These are phyloP conservation scores for Lacanobia wlatinum DNA, from an alignment of 2,888 invertebrate species.

Conservation along the genomic window DNA sequence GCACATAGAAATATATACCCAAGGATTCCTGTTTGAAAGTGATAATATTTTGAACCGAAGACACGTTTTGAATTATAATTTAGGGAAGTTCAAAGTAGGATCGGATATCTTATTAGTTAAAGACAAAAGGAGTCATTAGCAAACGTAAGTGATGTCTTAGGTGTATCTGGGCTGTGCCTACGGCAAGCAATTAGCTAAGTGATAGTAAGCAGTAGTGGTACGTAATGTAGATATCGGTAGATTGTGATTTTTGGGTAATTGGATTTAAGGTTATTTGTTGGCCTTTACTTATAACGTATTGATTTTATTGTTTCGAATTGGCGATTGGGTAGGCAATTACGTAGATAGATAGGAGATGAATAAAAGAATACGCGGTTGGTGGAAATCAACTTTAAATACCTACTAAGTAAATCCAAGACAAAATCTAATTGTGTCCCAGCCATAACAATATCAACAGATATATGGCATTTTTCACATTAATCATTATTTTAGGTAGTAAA, in stretches of 20 bases:
- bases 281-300: neutral
- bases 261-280: slow-evolving; percentile 15
- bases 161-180: slow-evolving; percentile 13
- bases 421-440: neutral
- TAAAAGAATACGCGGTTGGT: neutral
- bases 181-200: slow-evolving; percentile 54
- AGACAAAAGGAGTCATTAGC: slow-evolving; percentile 39
- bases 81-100: slow-evolving; percentile 27
- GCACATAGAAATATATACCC: slow-evolving; percentile 18
- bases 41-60: slow-evolving; percentile 38
- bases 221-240: neutral
- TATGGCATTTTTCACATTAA: neutral
- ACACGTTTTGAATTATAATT: slow-evolving; percentile 36
- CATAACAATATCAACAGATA: neutral
- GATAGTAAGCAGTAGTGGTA: slow-evolving; percentile 2
- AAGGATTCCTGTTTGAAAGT: slow-evolving; percentile 43
- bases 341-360: neutral
- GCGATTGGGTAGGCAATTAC: neutral
- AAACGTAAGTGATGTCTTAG: slow-evolving; percentile 14
- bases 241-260: slow-evolving; percentile 29
- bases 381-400: neutral
- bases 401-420: neutral
- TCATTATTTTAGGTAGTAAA: neutral
- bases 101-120: slow-evolving; percentile 26
- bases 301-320: slow-evolving; percentile 1